These are phyloP conservation scores for Drosophila nigromelanica DNA, from an alignment of 1,140 invertebrate species.

Conservation along the genomic window DNA sequence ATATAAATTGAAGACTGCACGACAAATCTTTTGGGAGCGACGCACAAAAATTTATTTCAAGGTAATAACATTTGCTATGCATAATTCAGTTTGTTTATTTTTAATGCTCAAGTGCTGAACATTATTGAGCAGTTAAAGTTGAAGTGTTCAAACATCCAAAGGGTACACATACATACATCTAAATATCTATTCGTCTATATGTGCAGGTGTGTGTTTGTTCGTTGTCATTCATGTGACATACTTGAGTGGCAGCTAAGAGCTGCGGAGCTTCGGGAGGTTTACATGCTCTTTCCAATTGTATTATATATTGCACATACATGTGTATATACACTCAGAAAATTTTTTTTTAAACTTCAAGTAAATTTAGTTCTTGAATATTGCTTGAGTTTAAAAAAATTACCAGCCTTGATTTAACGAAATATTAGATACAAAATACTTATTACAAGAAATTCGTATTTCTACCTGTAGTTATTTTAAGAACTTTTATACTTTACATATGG, in stretches of 20 bases:
- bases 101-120: constrained; percentile 34
- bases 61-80: constrained; percentile 45
- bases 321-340: not conserved
- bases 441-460: too few relatives aligned
- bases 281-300: not conserved
- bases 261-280: constrained; percentile 3
- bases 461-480: too few relatives aligned
- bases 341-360: too few relatives aligned
- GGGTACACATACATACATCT: constrained; percentile 3
- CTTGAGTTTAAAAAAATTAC: too few relatives aligned
- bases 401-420: too few relatives aligned
- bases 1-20: not conserved
- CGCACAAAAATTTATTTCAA: constrained; percentile 36
- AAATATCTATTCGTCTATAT: constrained; percentile 19
- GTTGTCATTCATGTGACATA: constrained; percentile 62
- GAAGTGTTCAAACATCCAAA: constrained; percentile 45
- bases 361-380: too few relatives aligned
- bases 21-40: constrained; percentile 9
- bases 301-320: not conserved
- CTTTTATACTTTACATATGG: too few relatives aligned
- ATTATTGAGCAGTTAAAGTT: constrained; percentile 50
- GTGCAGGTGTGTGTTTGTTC: constrained; percentile 16
- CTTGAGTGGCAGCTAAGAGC: constrained; percentile 58
- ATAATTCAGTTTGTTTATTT: constrained; percentile 44
- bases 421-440: too few relatives aligned